Percentiles rank a stretch among this genome's conserved stretches.
Conservation (phyloP, 2,113 vertebrate genomes). For the Glaucomys volans region DNA sequence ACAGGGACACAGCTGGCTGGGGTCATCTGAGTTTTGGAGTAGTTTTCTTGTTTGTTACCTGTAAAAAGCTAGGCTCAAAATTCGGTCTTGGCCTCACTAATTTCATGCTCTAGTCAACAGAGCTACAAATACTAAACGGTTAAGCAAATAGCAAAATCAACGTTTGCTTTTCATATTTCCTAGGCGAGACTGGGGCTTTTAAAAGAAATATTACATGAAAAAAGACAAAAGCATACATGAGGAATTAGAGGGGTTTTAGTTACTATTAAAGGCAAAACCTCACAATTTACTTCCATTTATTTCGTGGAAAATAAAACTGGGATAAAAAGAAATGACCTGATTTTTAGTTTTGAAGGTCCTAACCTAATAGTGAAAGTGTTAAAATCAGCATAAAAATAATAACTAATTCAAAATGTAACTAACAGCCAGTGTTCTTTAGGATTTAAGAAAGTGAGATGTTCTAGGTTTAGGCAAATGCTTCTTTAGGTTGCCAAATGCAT, state of each 20-base stretch:
- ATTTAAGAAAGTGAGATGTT: slow-evolving; percentile 26
- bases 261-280: neutral
- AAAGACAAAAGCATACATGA: neutral
- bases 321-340: slow-evolving; percentile 68
- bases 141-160: neutral
- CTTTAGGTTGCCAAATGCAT: neutral
- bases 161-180: slow-evolving; percentile 15
- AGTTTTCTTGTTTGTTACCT: slow-evolving; percentile 24
- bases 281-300: neutral
- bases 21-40: neutral
- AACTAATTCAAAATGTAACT: slow-evolving; percentile 47
- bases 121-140: slow-evolving; percentile 29
- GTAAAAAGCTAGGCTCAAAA: neutral
- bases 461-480: neutral
- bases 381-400: slow-evolving; percentile 69
- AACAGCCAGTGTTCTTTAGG: slow-evolving; percentile 27
- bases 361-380: neutral
- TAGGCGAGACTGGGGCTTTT: neutral
- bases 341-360: slow-evolving; percentile 75
- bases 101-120: neutral
- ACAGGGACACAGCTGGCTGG: neutral
- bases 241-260: neutral
- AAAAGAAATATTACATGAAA: slow-evolving; percentile 19
- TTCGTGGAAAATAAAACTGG: slow-evolving; percentile 33
- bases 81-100: neutral